phyloP scores from a whole-genome alignment of 1,140 invertebrate species.

The Meloidogyne floridensis region DNA sequence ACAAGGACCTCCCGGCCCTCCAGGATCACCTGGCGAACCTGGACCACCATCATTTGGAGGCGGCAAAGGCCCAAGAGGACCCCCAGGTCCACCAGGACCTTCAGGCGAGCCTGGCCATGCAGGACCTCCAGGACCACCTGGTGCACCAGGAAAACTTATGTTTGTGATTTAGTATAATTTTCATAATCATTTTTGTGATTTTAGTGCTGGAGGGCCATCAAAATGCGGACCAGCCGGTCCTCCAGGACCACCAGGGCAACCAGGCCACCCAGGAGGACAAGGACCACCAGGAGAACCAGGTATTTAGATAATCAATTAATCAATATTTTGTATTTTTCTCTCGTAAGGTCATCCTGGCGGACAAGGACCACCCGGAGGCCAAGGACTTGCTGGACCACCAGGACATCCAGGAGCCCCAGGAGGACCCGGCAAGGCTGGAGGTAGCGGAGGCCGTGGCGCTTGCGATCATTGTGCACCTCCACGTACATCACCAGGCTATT shows the following conservation, averaged over 20 bases:
- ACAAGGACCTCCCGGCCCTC: conserved; percentile 32
- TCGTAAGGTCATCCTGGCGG: conserved; percentile 1
- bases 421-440: conserved; percentile 22
- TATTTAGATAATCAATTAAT: neutral
- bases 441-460: neutral
- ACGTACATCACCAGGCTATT: conserved; percentile 29
- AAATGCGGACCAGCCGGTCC: conserved; percentile 20
- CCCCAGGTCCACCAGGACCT: conserved; percentile 34
- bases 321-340: neutral
- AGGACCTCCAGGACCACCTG: conserved; percentile 35
- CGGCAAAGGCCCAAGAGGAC: conserved; percentile 18
- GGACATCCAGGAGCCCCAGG: conserved; percentile 26
- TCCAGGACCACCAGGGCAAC: conserved; percentile 28
- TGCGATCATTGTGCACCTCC: conserved; percentile 28
- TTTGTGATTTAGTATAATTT: neutral
- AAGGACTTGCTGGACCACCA: conserved; percentile 28
- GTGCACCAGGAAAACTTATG: conserved; percentile 31
- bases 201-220: conserved; percentile 14
- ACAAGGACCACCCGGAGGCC: conserved; percentile 17
- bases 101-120: conserved; percentile 22
- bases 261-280: conserved; percentile 35
- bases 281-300: conserved; percentile 32
- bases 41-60: conserved; percentile 28
- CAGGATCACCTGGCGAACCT: conserved; percentile 24
- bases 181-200: neutral